A percentile compares a stretch with the other conserved stretches of the same genome.
Conservation (phyloP, 2,797 vertebrate genomes). For the Decapterus maruadsi region DNA sequence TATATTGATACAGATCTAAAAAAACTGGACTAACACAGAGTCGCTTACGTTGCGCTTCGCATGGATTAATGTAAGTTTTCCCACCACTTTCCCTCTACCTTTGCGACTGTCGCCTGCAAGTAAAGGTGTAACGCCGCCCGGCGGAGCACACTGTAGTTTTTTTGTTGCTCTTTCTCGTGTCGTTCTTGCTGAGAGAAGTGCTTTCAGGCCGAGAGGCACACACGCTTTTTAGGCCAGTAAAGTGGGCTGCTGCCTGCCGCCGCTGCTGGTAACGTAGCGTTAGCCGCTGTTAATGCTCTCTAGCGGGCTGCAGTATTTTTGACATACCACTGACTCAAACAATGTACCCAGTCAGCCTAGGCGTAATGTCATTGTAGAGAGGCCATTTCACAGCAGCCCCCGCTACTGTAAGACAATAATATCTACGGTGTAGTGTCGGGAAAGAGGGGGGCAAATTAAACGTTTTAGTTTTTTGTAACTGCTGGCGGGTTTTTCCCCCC, state of each 20-base stretch:
- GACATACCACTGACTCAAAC: constrained; percentile 62
- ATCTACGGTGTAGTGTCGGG: neutral
- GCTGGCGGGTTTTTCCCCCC: neutral
- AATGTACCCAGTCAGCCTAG: constrained; percentile 27
- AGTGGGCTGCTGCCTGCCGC: constrained; percentile 40
- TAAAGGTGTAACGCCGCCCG: neutral
- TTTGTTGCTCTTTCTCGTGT: constrained; percentile 30
- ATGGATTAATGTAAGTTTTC: constrained; percentile 82
- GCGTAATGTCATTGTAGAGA: constrained; percentile 35
- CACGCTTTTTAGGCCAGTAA: constrained; percentile 38
- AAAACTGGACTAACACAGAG: constrained; percentile 70
- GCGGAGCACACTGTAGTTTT: neutral
- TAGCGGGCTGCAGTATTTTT: constrained; percentile 56
- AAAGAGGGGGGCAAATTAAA: no score
- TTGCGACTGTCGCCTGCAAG: neutral
- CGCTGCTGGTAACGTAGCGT: constrained; percentile 15
- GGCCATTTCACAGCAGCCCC: constrained; percentile 31
- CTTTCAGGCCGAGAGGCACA: constrained; percentile 53
- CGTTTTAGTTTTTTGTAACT: constrained; percentile 4
- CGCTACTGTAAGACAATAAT: constrained; percentile 1
- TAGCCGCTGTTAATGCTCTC: constrained; percentile 59
- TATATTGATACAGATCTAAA: constrained; percentile 76
- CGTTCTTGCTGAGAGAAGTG: constrained; percentile 57
- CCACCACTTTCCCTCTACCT: constrained; percentile 1
- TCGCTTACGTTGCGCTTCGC: constrained; percentile 59